Percentiles rank a stretch among this genome's conserved stretches.
Evolutionary conservation across 92 coral and sea anemone species (phyloP).

Genomic region (Palythoa heliodiscus): DNA sequence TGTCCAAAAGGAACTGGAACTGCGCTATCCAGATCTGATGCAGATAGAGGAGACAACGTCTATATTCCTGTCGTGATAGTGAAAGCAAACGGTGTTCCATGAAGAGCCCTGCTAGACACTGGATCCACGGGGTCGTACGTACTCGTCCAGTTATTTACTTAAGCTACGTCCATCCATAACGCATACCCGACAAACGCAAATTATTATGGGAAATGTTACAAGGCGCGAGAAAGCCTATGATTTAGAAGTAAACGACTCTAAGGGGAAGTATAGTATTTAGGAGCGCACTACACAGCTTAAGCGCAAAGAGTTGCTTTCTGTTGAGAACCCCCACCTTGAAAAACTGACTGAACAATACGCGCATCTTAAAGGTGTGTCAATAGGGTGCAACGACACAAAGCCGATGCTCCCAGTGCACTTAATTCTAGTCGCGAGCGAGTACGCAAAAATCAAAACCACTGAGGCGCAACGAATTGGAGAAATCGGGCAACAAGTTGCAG

Average conservation of each 20-base stretch:
- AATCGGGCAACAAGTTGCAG: slow-evolving; percentile 59
- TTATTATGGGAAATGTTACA: slow-evolving; percentile 57
- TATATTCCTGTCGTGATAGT: slow-evolving; percentile 47
- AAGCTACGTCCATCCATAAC: slow-evolving; percentile 37
- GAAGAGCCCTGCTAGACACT: slow-evolving; percentile 59
- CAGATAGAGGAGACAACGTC: slow-evolving; percentile 48
- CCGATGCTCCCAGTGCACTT: slow-evolving; percentile 57
- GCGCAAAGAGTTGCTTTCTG: slow-evolving; percentile 34
- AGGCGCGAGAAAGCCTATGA: slow-evolving; percentile 47
- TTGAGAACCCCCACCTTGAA: slow-evolving; percentile 42
- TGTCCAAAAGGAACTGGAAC: slow-evolving; percentile 19
- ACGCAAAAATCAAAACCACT: slow-evolving; percentile 58
- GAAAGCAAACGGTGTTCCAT: slow-evolving; percentile 41
- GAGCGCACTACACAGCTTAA: slow-evolving; percentile 46
- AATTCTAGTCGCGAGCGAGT: slow-evolving; percentile 64
- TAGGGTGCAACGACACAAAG: slow-evolving; percentile 59
- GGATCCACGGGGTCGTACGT: slow-evolving; percentile 45
- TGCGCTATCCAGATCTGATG: slow-evolving; percentile 54
- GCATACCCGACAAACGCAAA: slow-evolving; percentile 42
- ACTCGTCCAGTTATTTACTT: slow-evolving; percentile 47
- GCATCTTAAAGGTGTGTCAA: slow-evolving; percentile 43
- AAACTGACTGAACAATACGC: neutral
- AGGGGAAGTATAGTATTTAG: slow-evolving; percentile 16
- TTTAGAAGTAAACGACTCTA: slow-evolving; percentile 48
- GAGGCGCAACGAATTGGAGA: slow-evolving; percentile 55